phyloP scores from a whole-genome alignment of 2,113 vertebrate species.

The Brachypteracias leptosomus region DNA sequence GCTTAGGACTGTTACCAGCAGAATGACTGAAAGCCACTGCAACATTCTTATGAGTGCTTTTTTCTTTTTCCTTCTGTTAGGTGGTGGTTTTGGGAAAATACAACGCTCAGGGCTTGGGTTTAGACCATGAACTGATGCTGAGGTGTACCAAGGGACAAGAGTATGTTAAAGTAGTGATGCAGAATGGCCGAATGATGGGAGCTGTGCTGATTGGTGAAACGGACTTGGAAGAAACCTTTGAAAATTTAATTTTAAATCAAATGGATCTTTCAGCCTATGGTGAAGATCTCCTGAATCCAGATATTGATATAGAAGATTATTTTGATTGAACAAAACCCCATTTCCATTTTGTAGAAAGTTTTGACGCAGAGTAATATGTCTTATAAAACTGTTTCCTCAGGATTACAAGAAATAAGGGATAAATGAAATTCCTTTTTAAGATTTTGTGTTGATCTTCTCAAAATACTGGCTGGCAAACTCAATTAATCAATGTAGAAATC shows the following conservation, averaged over 20 bases:
- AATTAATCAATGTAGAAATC: neutral
- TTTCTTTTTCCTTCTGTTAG: slow-evolving; percentile 58
- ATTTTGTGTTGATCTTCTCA: neutral
- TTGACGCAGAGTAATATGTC: neutral
- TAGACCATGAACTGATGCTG: slow-evolving; percentile 88
- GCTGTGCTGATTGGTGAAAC: slow-evolving; percentile 94
- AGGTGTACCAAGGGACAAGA: slow-evolving; percentile 90
- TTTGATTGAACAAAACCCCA: slow-evolving; percentile 81
- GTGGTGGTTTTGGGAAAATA: slow-evolving; percentile 95
- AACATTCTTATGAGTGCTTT: neutral
- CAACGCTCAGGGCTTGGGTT: slow-evolving; percentile 89
- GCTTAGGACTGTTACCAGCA: neutral
- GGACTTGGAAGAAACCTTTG: slow-evolving; percentile 95
- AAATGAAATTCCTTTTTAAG: neutral
- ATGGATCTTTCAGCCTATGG: slow-evolving; percentile 93
- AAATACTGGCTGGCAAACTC: neutral
- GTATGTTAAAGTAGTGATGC: slow-evolving; percentile 91
- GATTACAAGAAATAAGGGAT: neutral
- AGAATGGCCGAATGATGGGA: slow-evolving; percentile 88
- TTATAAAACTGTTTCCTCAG: neutral
- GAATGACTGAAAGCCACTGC: neutral
- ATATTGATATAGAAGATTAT: slow-evolving; percentile 96
- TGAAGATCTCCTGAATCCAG: slow-evolving; percentile 89
- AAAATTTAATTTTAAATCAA: slow-evolving; percentile 95
- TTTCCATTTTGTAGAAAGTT: neutral